Conservation (phyloP, 2,888 invertebrate genomes). For the Drosophila peninsularis region DNA sequence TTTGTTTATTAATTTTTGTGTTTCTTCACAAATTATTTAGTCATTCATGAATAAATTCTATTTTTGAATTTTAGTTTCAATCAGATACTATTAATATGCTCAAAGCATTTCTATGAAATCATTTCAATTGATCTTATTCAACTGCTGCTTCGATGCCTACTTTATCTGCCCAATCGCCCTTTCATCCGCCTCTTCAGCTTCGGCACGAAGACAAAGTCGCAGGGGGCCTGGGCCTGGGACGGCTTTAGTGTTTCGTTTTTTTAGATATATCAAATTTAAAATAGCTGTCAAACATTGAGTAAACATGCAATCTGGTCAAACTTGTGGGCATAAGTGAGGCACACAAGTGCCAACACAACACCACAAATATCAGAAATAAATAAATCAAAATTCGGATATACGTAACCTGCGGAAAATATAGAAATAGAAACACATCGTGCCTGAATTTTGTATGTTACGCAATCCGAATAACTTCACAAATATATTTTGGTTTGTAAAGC, state of each 20-base stretch:
- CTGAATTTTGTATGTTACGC: background rate
- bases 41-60: no score
- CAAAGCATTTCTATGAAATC: background rate
- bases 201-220: background rate
- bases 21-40: no score
- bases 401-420: background rate
- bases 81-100: no score
- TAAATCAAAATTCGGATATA: background rate
- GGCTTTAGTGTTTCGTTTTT: no score
- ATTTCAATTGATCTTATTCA: background rate
- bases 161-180: background rate
- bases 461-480: background rate
- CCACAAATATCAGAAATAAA: background rate
- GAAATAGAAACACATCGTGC: background rate
- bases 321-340: no score
- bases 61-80: no score
- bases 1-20: no score
- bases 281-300: background rate
- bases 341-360: background rate
- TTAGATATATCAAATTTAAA: no score
- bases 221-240: no score
- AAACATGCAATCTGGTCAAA: background rate
- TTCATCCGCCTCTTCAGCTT: background rate
- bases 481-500: background rate
- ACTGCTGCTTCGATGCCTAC: no score